Evolutionary conservation across 2,888 invertebrate species (phyloP).

Genomic region (Sericinus montela): DNA sequence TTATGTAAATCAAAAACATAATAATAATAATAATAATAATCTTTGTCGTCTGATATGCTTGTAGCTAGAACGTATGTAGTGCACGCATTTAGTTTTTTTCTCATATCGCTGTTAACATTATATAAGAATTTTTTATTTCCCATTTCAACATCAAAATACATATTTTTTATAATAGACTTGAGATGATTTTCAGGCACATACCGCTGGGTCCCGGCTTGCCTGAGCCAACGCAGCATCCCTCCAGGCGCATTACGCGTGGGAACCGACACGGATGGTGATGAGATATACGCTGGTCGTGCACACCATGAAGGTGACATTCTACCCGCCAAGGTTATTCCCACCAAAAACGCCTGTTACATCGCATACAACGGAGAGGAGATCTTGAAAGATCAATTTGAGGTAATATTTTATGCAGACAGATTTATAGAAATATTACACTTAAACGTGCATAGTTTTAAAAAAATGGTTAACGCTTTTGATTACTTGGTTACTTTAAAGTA

Average conservation of each 20-base stretch:
- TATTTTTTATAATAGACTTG: not conserved
- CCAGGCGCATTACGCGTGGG: conserved; percentile 78
- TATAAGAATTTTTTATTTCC: too few species aligned
- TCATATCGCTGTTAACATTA: not conserved
- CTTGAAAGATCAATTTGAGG: conserved; percentile 82
- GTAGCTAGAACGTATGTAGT: too few species aligned
- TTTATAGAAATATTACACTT: not conserved
- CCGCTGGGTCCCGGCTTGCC: conserved; percentile 72
- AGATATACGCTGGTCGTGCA: conserved; percentile 86
- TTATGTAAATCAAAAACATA: too few species aligned
- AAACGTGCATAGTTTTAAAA: too few species aligned
- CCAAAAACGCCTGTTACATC: conserved; percentile 82
- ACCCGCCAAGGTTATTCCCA: conserved; percentile 84
- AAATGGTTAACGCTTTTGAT: too few species aligned
- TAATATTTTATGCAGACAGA: conserved; percentile 35
- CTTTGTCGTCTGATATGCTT: too few species aligned
- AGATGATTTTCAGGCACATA: conserved; percentile 56
- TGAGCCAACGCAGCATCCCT: conserved; percentile 69
- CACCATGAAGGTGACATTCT: conserved; percentile 82
- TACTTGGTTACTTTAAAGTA: too few species aligned
- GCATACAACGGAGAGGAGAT: conserved; percentile 81
- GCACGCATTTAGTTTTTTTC: not conserved
- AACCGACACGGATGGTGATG: conserved; percentile 83
- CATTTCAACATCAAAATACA: too few species aligned
- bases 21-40: too few species aligned